Evolutionary conservation across 2,113 vertebrate species (phyloP).

Genomic region (Hymenochirus boettgeri): DNA sequence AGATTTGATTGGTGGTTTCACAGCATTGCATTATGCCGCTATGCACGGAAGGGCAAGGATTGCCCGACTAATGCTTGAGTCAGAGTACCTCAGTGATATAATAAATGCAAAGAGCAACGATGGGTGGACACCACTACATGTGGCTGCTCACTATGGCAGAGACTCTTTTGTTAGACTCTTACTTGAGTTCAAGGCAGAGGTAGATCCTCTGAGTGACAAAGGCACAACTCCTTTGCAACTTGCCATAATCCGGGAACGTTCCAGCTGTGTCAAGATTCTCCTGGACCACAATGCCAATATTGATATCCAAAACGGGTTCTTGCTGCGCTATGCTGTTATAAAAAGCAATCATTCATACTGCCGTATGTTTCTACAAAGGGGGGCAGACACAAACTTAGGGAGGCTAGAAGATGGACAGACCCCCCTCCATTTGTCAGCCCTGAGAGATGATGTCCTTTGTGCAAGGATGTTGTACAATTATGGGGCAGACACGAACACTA

Average conservation of each 20-base stretch:
- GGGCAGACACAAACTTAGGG: conserved; percentile 93
- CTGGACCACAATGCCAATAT: conserved; percentile 96
- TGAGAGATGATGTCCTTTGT: conserved; percentile 89
- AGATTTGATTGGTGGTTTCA: conserved; percentile 96
- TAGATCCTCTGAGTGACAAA: conserved; percentile 95
- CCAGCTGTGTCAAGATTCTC: conserved; percentile 94
- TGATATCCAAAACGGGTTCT: conserved; percentile 95
- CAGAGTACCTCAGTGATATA: conserved; percentile 86
- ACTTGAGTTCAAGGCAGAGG: conserved; percentile 93
- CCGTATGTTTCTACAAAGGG: conserved; percentile 96
- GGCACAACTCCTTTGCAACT: conserved; percentile 94
- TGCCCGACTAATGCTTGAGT: conserved; percentile 91
- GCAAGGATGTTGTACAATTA: conserved; percentile 93
- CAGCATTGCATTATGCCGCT: conserved; percentile 93
- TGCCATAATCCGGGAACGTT: conserved; percentile 94
- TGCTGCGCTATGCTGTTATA: conserved; percentile 93
- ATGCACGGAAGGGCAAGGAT: conserved; percentile 96
- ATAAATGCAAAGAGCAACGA: conserved; percentile 98
- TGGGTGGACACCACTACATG: conserved; percentile 95
- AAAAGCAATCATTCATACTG: conserved; percentile 98
- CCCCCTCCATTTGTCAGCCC: conserved; percentile 92
- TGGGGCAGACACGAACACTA: conserved; percentile 90
- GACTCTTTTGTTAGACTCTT: conserved; percentile 94
- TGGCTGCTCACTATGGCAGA: conserved; percentile 93
- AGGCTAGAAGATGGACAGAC: conserved; percentile 95